Evolutionary conservation across 2,888 invertebrate species (phyloP).

Genomic region (Ophion slaviceki): DNA sequence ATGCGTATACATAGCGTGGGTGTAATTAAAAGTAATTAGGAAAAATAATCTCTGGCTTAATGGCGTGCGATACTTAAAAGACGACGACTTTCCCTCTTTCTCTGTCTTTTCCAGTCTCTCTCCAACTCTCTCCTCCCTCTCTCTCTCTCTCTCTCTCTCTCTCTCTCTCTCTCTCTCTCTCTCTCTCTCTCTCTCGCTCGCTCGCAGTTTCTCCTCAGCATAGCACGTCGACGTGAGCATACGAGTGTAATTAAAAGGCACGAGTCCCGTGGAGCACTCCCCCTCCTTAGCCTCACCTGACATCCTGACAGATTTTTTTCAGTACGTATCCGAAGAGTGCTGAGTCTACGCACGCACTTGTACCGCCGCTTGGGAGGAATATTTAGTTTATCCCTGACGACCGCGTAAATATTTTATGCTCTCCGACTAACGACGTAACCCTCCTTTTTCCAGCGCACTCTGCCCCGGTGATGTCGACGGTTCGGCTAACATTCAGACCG

Average conservation of each 20-base stretch:
- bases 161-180: neutral
- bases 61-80: conserved; percentile 72
- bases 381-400: conserved; percentile 58
- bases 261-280: conserved; percentile 66
- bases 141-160: neutral
- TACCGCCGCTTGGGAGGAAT: conserved; percentile 68
- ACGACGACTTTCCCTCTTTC: conserved; percentile 43
- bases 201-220: neutral
- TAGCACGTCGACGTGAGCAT: conserved; percentile 41
- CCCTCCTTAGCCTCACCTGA: conserved; percentile 49
- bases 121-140: no score
- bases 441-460: conserved; percentile 3
- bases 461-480: conserved; percentile 11
- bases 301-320: conserved; percentile 54
- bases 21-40: conserved; percentile 80
- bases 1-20: conserved; percentile 15
- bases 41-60: conserved; percentile 78
- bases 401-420: conserved; percentile 71
- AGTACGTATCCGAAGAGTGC: conserved; percentile 44
- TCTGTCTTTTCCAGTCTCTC: conserved; percentile 7
- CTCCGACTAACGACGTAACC: conserved; percentile 56
- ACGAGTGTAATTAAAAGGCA: conserved; percentile 78
- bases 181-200: neutral
- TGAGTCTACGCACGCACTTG: conserved; percentile 72
- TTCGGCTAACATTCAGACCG: conserved; percentile 2